Evolutionary conservation across 2,113 vertebrate species (phyloP), one percentile per base, ranked within the genome.

Genomic region (Onychostoma macrolepis): DNA sequence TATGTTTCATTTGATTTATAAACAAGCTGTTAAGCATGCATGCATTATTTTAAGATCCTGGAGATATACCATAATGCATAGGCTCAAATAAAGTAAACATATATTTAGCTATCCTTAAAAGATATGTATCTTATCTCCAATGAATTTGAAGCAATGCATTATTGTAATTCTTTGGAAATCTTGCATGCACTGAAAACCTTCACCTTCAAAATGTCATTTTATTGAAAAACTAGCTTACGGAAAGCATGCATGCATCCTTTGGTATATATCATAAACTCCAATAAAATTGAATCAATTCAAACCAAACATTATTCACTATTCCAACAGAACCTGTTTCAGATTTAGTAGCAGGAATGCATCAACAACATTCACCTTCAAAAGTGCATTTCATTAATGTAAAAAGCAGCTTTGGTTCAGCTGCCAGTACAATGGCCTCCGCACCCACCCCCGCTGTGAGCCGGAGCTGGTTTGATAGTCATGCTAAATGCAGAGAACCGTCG

Each of bases 401-500:
- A 83, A 71, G 36, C 45, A 63, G 36, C 38, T 50, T 76, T 28
- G 58, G 30, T 81, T 83, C 28, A 80, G 33, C 17, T 82, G n/a
- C 33, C 28, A n/a, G 48, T 69, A 83, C 81, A 74, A 76, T 85
- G 80, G 72, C 56, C 53, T 75, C 65, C 36, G 48, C 41, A 30
- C 43, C 19, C 79, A 36, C 45, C 72, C 53, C 85, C 83, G 9
- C 61, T n/a, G 48, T 10, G 26, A 41, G 50, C n/a, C 2, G 41
- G 26, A 36, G 80, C 78, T 81, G 58, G 33, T 81, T 84, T 88
- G 65, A 85, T 26, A 85, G 53, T 33, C 65, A 33, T 86, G 79
- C 63, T 72, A 85, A 89, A 88, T 80, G 30, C 72, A 85, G 86
- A 80, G 63, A 76, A 41, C 72, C 41, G 38, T 87, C 41, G 38